Percentiles rank a stretch among this genome's conserved stretches.
Conservation (phyloP, 2,888 invertebrate genomes). For the Acanthosoma haemorrhoidale region DNA sequence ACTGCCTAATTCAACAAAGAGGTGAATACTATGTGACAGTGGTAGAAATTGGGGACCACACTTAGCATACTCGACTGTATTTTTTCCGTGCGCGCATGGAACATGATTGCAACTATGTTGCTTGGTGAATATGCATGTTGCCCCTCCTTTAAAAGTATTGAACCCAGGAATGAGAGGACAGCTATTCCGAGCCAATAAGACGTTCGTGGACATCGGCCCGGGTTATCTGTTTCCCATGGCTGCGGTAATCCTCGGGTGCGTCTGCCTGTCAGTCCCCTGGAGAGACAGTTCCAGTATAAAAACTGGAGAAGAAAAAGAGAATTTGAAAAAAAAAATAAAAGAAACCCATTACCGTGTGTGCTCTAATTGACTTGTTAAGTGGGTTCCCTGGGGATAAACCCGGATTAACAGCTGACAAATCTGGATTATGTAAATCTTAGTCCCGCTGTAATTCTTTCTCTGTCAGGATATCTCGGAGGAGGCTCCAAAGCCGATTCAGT, state of each 20-base stretch:
- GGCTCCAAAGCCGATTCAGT: not conserved
- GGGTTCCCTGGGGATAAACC: conserved; percentile 12
- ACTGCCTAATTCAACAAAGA: no score
- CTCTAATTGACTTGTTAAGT: conserved; percentile 14
- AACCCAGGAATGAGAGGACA: no score
- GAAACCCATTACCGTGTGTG: conserved; percentile 5
- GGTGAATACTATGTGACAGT: no score
- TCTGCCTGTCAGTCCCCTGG: not conserved
- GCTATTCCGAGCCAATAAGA: not conserved
- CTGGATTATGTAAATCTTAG: conserved; percentile 1
- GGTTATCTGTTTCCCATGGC: conserved; percentile 7
- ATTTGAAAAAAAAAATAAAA: not conserved
- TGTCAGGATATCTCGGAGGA: conserved; percentile 1
- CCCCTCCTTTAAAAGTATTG: no score
- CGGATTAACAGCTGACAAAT: conserved; percentile 12
- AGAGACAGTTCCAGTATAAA: conserved; percentile 9
- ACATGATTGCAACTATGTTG: no score
- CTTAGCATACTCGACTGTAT: no score
- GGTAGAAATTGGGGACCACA: no score
- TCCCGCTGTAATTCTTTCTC: conserved; percentile 2
- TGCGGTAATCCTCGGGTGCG: conserved; percentile 4
- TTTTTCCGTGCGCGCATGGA: no score
- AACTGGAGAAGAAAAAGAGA: not conserved
- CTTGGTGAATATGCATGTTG: no score
- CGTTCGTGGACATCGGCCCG: not conserved